Evolutionary conservation across 30 jellyfish, hydroid and myxozoan species (phyloP).

Genomic region (Cassiopea xamachana): DNA sequence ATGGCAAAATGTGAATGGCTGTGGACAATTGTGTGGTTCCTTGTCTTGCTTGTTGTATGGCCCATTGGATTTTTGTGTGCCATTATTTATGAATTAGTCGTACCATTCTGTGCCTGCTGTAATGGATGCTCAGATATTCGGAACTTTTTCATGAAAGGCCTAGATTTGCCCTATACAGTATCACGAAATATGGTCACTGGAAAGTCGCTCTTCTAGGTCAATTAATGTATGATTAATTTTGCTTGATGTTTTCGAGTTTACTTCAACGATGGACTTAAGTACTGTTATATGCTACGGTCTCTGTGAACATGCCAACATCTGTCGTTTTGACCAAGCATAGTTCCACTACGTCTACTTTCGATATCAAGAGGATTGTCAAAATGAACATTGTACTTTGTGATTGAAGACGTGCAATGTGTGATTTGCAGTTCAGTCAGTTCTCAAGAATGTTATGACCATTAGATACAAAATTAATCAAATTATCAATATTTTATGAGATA

Average conservation of each 20-base stretch:
- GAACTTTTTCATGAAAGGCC: constrained; percentile 78
- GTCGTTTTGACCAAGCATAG: no score
- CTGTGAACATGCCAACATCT: not conserved
- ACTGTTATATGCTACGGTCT: not conserved
- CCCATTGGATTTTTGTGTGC: constrained; percentile 95
- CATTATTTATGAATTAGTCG: constrained; percentile 73
- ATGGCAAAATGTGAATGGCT: constrained; percentile 77
- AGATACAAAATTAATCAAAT: no score
- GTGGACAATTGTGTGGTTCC: constrained; percentile 93
- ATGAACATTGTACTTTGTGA: no score
- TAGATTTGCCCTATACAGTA: constrained; percentile 86
- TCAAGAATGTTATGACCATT: no score
- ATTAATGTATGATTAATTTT: not conserved
- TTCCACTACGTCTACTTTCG: no score
- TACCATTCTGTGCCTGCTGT: constrained; percentile 94
- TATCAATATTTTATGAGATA: no score
- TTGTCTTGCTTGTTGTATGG: constrained; percentile 85
- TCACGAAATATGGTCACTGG: constrained; percentile 86
- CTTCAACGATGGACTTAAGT: no score
- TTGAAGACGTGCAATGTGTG: no score
- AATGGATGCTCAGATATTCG: constrained; percentile 79
- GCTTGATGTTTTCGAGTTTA: not conserved
- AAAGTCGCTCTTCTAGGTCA: constrained; percentile 56
- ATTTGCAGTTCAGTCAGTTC: no score
- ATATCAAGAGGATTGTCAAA: no score